Evolutionary conservation across 2,797 vertebrate species (phyloP), one percentile per base, ranked within the genome.

Genomic region (Lepilemur septentrionalis): DNA sequence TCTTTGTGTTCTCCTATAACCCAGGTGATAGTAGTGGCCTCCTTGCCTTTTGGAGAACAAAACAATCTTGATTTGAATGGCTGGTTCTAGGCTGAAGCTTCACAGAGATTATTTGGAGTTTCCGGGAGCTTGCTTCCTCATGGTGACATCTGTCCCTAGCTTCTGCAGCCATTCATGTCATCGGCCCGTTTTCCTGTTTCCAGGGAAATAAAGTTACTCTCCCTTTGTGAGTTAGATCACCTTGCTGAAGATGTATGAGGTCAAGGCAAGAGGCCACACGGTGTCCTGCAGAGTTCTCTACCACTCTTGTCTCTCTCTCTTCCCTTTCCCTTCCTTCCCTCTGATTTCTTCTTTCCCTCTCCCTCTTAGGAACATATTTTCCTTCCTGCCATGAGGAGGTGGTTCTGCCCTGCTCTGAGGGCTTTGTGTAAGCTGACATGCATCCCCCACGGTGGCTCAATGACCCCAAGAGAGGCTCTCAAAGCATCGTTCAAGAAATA

Each of bases 311-410:
- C 8, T 8, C 13, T 23, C 69, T 82, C 11, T 25, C 10, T 7
- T 18, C 4, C 2, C 7, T 2, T 46, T 4, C 23, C 14, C 4
- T 48, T 15, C 4, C 25, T 25, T 57, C 8, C 13, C 35, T 8
- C 7, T 65, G 61, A 15, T 28, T 15, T 76, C 17, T 18, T 41
- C 57, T 73, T 14, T 32, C 2, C 10, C 12, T 15, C 63, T 84
- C 59, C 22, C 3, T 70, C 1, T 85, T 73, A 69, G 28, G n/a
- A 91, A 78, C 7, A 67, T 78, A 80, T 80, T 67, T 38, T 48
- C n/a, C 18, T 83, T 82, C 38, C 59, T 85, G 46, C 11, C 38
- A 13, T 32, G 35, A 70, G 52, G 8, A 88, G 4, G 18, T 41
- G 6, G 7, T 18, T 61, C 46, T 78, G 23, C 4, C 52, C 25